Base-by-base conservation (phyloP, 2,113 vertebrate species). In the Synodontis membranacea region DNA sequence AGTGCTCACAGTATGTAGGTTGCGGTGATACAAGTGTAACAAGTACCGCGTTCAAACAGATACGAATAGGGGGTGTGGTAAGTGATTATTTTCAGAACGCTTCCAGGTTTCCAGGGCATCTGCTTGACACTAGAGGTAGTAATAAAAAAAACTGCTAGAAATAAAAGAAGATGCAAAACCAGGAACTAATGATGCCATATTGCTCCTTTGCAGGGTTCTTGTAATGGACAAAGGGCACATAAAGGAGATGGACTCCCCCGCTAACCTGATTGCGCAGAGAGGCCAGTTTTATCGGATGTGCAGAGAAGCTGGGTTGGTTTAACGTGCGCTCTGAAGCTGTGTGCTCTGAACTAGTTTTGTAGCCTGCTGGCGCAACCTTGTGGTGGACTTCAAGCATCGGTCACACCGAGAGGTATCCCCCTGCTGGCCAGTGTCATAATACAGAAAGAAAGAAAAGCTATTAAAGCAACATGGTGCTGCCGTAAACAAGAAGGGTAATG, bases 241-340 rank as follows among this genome's bases (percentile, higher is more conserved):
- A 91, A 94, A 93, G 25, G 98, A 99, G 93, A 97, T 96, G 80
- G 97, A 97, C 93, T 94, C 96, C 80, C 96, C 95, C 0, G 92
- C 94, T 87, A 95, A 94, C 87, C 93, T 99, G 90, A 95, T 97
- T 85, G 93, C 95, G 91, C 95, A 95, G 90, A 94, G 94, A 80
- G 98, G 97, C 88, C 93, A 97, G 56, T 99, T 99, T 91, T 97
- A 97, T 89, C 93, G 93, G 81, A 96, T 99, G 95, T 96, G 96
- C 80, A 93, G 96, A 90, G 97, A 99, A 92, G 97, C 97, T 0
- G 95, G 97, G 58, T 93, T 98, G 54, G 92, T 93, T 97, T 95
- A 95, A 31, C 4, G 9, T 80, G 48, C 4, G 12, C 6, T 34
- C 81, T 25, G 1, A 56, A 39, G 52, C 68, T 34, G 62, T 34